These are phyloP conservation scores for Phoeniculus purpureus DNA, from an alignment of 2,797 vertebrate genomes.

Conservation along the genomic window DNA sequence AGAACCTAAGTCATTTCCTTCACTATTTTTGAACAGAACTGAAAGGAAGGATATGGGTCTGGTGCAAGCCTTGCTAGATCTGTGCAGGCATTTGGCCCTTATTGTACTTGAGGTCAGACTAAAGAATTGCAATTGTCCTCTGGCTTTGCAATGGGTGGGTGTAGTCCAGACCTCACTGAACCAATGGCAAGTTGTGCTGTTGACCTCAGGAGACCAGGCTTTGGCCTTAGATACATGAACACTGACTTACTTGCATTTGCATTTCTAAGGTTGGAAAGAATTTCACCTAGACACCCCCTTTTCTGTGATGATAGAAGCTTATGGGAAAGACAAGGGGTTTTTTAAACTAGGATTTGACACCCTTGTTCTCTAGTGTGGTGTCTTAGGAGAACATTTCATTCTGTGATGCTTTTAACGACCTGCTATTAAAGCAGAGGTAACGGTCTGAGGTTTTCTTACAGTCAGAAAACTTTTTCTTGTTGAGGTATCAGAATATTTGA, in stretches of 20 bases:
- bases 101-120: background rate
- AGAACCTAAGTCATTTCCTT: background rate
- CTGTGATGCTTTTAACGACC: background rate
- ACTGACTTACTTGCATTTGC: background rate
- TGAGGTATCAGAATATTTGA: background rate
- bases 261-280: background rate
- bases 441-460: background rate
- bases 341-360: background rate
- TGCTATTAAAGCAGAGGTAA: background rate
- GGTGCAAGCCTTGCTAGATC: background rate
- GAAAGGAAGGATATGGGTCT: conserved; percentile 11
- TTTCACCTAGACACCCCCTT: background rate
- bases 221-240: background rate
- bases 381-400: background rate
- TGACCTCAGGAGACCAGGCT: background rate
- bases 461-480: background rate
- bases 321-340: background rate
- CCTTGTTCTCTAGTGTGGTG: background rate
- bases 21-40: background rate
- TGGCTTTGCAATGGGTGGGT: background rate
- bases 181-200: background rate
- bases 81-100: background rate
- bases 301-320: background rate
- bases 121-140: background rate
- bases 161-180: background rate